Base-by-base conservation (phyloP, 2,888 invertebrate genomes). In the Nemotelus pantherinus region DNA sequence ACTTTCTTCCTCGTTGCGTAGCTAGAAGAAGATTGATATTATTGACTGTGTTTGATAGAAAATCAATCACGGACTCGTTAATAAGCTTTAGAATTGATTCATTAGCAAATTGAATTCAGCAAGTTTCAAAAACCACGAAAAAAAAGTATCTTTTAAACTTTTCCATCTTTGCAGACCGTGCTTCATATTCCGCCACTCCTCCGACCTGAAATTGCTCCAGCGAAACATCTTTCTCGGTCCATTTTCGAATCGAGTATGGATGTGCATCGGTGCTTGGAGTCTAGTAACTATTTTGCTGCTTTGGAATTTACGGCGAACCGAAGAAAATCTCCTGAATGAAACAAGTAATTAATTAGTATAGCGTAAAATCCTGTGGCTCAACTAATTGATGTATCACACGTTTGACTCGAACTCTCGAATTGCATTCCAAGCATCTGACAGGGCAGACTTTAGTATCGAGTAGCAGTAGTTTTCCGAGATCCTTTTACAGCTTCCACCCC, bases 101-200 rank as follows among this genome's bases (percentile, higher is more conserved):
- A 1, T 25, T 25, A 25, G 25, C 25, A 25, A 25, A 25, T 25
- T 25, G 25, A 25, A 25, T 25, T 25, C 25, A 25, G 25, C 25
- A 25, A 25, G 25, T 25, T 25, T 25, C 25, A 25, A 25, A 25
- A 25, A 25, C 25, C 25, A 25, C 25, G 25, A 25, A 25, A 25
- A 25, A 25, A 25, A 25, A 25, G 25, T 25, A 25, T 25, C 25
- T 25, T 25, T 25, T 25, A 25, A 25, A 25, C 25, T 25, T 25
- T 25, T 25, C 25, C 25, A 25, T 25, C 25, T 25, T 25, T 82
- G 79, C 80, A 92, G 93, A 79, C 90, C 91, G 2, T 88, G 89
- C 65, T 92, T 93, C 82, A 90, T 93, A 78, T 91, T 93, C 82
- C 90, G 92, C 0, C 92, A 92, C 83, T 93, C 93, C 0, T 93